Percentiles rank a stretch among this genome's conserved stretches.
phyloP scores from a whole-genome alignment of 2,113 vertebrate genomes.

The Strigops habroptila region DNA sequence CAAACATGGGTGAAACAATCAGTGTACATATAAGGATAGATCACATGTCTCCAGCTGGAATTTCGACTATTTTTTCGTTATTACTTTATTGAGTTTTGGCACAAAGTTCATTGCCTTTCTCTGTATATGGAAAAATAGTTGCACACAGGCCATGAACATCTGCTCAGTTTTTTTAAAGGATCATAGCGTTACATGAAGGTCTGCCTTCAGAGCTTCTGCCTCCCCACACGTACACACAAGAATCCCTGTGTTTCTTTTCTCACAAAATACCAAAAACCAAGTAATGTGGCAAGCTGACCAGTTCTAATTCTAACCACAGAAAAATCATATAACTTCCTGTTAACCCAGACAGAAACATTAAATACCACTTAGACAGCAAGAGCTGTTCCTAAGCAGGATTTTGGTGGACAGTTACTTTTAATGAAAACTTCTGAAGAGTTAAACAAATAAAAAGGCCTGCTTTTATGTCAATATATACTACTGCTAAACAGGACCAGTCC shows the following conservation, averaged over 20 bases:
- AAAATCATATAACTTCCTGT: not conserved
- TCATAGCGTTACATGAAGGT: not conserved
- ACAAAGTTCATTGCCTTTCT: not conserved
- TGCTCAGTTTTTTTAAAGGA: not conserved
- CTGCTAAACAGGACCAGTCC: not conserved
- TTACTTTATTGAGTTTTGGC: not conserved
- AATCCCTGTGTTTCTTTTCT: not conserved
- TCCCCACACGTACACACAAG: not conserved
- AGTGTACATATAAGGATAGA: not conserved
- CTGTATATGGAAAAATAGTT: conserved; percentile 3
- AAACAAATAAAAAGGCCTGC: not conserved
- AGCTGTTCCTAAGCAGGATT: not conserved
- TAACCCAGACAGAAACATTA: not conserved
- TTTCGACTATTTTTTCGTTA: not conserved
- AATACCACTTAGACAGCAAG: not conserved
- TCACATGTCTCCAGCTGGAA: not conserved
- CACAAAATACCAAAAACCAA: not conserved
- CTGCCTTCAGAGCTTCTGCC: not conserved
- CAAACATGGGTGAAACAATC: not conserved
- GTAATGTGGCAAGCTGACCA: not conserved
- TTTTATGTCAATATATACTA: not conserved
- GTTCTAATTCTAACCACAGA: not conserved
- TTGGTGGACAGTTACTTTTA: not conserved
- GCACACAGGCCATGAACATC: conserved; percentile 7
- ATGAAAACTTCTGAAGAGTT: not conserved